Percentiles rank a stretch among this genome's conserved stretches.
phyloP scores from a whole-genome alignment of 2,797 vertebrate species.

The Hydrocynus forskahlii region DNA sequence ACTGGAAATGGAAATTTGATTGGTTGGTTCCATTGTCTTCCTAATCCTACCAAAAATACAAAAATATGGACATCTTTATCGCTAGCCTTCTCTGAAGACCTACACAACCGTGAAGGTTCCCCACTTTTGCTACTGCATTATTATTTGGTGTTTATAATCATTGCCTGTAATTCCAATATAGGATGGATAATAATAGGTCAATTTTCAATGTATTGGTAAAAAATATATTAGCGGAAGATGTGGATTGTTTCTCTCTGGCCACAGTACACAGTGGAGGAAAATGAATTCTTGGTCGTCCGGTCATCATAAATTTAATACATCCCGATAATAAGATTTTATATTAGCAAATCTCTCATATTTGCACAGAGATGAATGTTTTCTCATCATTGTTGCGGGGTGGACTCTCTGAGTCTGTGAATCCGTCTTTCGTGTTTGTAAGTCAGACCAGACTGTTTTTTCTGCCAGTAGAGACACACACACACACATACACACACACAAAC shows the following conservation, averaged over 20 bases:
- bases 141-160: background rate
- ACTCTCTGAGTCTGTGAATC: background rate
- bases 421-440: background rate
- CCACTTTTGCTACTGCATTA: no score
- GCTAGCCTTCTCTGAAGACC: no score
- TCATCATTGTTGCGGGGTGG: background rate
- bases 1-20: no score
- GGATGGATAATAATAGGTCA: background rate
- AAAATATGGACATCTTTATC: no score
- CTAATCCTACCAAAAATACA: no score
- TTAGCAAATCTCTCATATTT: background rate
- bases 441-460: background rate
- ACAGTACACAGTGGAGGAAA: background rate
- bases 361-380: background rate
- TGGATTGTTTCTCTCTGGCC: background rate
- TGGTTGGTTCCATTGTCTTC: no score
- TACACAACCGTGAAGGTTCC: no score
- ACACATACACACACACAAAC: constrained; percentile 30
- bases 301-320: background rate
- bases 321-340: background rate
- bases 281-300: background rate
- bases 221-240: background rate
- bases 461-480: constrained; percentile 12
- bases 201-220: background rate
- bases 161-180: no score